These are phyloP conservation scores for Lasioglossum villosulum DNA, from an alignment of 2,888 invertebrate species.

Conservation along the genomic window DNA sequence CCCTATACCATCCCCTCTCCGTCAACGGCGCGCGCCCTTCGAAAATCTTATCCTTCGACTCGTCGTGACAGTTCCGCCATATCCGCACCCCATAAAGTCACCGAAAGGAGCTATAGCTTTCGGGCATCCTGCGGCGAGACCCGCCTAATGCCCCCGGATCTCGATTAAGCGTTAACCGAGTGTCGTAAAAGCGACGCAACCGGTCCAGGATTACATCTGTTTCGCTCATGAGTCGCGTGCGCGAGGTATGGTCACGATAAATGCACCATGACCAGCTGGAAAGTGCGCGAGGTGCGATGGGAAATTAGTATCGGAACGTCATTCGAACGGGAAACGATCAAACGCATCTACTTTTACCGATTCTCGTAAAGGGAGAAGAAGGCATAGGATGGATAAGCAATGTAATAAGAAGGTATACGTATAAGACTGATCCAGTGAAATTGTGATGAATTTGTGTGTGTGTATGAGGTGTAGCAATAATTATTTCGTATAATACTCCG, in stretches of 20 bases:
- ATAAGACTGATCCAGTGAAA: too few species aligned
- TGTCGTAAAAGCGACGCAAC: neutral
- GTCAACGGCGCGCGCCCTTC: neutral
- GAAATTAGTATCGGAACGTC: neutral
- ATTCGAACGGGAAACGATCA: neutral
- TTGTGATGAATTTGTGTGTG: too few species aligned
- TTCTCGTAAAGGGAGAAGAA: neutral
- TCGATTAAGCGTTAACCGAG: constrained; percentile 40
- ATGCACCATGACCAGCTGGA: neutral
- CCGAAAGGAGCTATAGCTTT: constrained; percentile 27
- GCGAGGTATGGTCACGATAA: neutral
- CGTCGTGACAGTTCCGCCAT: constrained; percentile 10
- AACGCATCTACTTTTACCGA: neutral
- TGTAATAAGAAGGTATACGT: too few species aligned
- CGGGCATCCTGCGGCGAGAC: constrained; percentile 12
- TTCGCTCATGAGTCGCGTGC: neutral
- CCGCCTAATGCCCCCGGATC: constrained; percentile 31
- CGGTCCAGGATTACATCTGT: constrained; percentile 5
- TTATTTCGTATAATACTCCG: too few species aligned
- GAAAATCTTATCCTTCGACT: constrained; percentile 47
- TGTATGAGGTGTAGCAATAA: too few species aligned
- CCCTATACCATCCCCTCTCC: neutral
- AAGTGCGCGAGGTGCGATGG: neutral
- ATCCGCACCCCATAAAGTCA: constrained; percentile 45
- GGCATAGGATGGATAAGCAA: too few species aligned